These are phyloP conservation scores for Gephyroberyx darwinii DNA, from an alignment of 2,797 vertebrate genomes.

Conservation along the genomic window DNA sequence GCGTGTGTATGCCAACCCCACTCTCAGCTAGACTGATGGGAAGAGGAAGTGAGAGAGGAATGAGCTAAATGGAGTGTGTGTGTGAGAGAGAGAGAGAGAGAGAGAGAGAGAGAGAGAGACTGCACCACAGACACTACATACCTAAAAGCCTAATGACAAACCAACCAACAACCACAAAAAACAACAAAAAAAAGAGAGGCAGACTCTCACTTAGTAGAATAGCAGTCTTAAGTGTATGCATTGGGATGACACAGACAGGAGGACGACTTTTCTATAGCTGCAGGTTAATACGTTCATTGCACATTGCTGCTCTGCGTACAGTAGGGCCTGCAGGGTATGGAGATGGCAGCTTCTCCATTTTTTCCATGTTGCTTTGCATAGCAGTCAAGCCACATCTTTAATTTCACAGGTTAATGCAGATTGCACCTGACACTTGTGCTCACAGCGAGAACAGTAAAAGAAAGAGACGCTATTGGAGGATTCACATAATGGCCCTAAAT, in stretches of 20 bases:
- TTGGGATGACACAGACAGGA: constrained; percentile 37
- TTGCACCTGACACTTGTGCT: constrained; percentile 63
- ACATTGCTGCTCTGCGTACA: constrained; percentile 34
- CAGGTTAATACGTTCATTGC: constrained; percentile 59
- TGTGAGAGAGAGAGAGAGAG: constrained; percentile 2
- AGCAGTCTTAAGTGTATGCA: constrained; percentile 33
- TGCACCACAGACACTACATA: no score
- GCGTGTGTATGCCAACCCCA: constrained; percentile 39
- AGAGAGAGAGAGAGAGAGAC: constrained; percentile 35
- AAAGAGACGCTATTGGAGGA: constrained; percentile 16
- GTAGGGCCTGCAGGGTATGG: constrained; percentile 24
- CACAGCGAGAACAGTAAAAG: constrained; percentile 35
- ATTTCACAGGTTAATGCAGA: constrained; percentile 53
- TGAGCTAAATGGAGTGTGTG: background rate
- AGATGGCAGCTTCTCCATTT: constrained; percentile 43
- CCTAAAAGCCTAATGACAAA: no score
- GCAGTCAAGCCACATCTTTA: constrained; percentile 57
- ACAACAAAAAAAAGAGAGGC: background rate
- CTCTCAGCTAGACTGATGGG: constrained; percentile 26
- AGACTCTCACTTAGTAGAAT: constrained; percentile 39
- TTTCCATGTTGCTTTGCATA: constrained; percentile 50
- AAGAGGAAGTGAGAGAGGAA: constrained; percentile 43
- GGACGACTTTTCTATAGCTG: constrained; percentile 21
- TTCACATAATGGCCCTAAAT: constrained; percentile 13
- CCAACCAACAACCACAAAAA: no score